Percentiles rank a stretch among this genome's conserved stretches.
Evolutionary conservation across 2,113 vertebrate species (phyloP).

Genomic region (Actinemys pallida): DNA sequence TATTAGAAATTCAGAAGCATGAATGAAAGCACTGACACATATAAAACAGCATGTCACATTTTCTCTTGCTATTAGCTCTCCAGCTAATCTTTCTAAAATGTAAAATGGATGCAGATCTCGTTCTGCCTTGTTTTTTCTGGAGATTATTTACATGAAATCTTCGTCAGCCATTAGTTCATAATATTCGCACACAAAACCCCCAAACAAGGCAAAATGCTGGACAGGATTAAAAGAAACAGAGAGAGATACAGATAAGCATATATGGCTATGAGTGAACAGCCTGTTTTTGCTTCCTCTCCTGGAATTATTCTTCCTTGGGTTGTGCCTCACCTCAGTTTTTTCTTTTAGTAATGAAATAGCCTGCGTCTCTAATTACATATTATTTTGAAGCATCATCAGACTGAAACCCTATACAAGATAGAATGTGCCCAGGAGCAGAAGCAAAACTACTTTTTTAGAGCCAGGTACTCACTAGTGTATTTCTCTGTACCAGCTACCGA

Average conservation of each 20-base stretch:
- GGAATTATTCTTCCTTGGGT: constrained; percentile 42
- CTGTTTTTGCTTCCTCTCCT: constrained; percentile 51
- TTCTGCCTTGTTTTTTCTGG: neutral
- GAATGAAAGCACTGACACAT: neutral
- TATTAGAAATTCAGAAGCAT: neutral
- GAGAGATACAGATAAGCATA: constrained; percentile 36
- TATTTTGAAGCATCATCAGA: constrained; percentile 16
- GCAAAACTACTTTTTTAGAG: neutral
- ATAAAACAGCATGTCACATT: neutral
- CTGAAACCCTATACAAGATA: neutral
- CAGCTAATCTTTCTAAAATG: constrained; percentile 34
- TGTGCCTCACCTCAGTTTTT: constrained; percentile 26
- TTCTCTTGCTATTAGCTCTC: neutral
- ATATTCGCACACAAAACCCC: constrained; percentile 29
- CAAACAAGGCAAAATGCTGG: constrained; percentile 40
- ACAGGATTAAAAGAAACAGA: constrained; percentile 42
- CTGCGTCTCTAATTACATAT: neutral
- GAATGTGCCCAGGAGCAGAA: neutral
- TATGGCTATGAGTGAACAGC: constrained; percentile 59
- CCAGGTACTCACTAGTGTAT: accelerated
- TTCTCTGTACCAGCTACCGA: neutral
- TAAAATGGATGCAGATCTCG: neutral
- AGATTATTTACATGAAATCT: constrained; percentile 30
- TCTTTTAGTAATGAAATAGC: neutral
- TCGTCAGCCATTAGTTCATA: constrained; percentile 32